Evolutionary conservation across 2,113 vertebrate genomes (phyloP), one percentile per base, ranked within the genome.

Genomic region (Misgurnus anguillicaudatus): DNA sequence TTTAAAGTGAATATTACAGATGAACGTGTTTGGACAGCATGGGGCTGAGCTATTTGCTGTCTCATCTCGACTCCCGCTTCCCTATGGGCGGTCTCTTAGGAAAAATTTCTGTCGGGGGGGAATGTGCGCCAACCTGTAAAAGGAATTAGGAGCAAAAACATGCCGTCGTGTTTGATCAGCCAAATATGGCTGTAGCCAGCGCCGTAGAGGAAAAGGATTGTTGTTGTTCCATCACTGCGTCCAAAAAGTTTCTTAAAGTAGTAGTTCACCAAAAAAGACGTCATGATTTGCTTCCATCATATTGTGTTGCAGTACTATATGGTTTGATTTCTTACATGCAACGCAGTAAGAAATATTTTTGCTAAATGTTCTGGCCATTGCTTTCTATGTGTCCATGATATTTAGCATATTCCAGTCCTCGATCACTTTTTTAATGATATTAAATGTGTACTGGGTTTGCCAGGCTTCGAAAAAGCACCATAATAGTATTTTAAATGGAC

Each of bases 61-160:
- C 36, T 78, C 47, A 6, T 63, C 66, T 38, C 5, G 31, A 47
- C 55, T 70, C 17, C 53, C 19, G 38, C n/a, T 68, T 17, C 55
- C 2, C 14, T 14, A 10, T 41, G 36, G 48, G 83, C 61, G 80
- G 45, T 73, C 63, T 62, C 31, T 19, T 48, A 48, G 60, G 38
- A 60, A 51, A 19, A 69, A 70, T 67, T 67, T 3, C 4, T 66
- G 83, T 53, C 6, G 3, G 75, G 67, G 82, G 88, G 86, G 87
- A 31, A 90, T 89, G 76, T 86, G 88, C 88, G 89, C 79, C 74
- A 87, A 91, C 89, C 90, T 92, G 91, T 90, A 90, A 90, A 91
- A 90, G 89, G 90, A 91, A 87, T 89, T 89, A 87, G 86, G 84
- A 84, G 80, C 58, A 17, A 75, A 79, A 70, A 42, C 14, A 53